A percentile compares a stretch with the other conserved stretches of the same genome.
phyloP scores from a whole-genome alignment of 2,888 invertebrate genomes.

The Blera fallax region DNA sequence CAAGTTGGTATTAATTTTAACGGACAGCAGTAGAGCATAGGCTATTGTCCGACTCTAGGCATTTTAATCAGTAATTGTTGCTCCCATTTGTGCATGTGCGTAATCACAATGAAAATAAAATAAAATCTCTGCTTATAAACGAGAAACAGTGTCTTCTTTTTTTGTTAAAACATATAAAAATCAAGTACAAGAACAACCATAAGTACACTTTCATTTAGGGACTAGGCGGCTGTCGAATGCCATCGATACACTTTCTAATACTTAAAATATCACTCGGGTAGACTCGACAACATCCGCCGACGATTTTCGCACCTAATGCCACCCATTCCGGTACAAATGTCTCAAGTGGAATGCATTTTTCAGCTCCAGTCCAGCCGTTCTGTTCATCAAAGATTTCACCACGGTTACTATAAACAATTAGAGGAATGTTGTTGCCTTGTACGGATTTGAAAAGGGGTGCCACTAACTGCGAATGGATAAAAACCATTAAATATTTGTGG shows the following conservation, averaged over 20 bases:
- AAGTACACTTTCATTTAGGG: conserved; percentile 14
- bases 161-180: conserved; percentile 19
- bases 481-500: neutral
- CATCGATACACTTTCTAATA: conserved; percentile 84
- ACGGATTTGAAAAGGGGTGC: conserved; percentile 84
- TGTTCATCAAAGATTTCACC: conserved; percentile 83
- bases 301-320: conserved; percentile 88
- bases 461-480: conserved; percentile 81
- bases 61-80: conserved; percentile 12
- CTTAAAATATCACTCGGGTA: conserved; percentile 90
- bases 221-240: conserved; percentile 15
- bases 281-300: conserved; percentile 96
- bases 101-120: neutral
- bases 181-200: conserved; percentile 36
- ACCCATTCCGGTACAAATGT: conserved; percentile 90
- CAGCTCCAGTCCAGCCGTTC: conserved; percentile 85
- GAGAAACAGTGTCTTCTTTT: conserved; percentile 1
- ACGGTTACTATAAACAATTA: conserved; percentile 96
- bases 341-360: conserved; percentile 86
- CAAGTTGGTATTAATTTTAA: neutral
- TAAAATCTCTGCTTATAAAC: neutral
- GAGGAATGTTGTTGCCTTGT: conserved; percentile 84
- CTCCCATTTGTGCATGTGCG: neutral
- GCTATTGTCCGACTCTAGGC: neutral
- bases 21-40: conserved; percentile 6